Evolutionary conservation across 92 coral and sea anemone genomes (phyloP), one percentile per base, ranked within the genome.

Genomic region (Umimayanthus kanabou): DNA sequence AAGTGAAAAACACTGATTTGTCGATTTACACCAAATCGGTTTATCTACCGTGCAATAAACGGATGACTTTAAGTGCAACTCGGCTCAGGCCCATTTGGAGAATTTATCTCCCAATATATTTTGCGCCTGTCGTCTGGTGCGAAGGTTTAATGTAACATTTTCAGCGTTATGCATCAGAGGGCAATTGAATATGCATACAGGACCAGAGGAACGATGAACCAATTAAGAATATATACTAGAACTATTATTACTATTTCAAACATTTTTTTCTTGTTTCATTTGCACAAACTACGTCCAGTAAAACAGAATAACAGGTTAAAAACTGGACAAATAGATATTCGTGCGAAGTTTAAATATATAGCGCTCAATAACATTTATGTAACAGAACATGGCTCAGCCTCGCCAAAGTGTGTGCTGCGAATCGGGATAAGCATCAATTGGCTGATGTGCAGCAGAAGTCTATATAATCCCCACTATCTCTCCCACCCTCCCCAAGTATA

Each of bases 61-160:
- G 30, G 55, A 11, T 22, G 47, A 18, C 6, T 5, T 39, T 9
- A 40, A 0, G 69, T 61, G 45, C 25, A 53, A 55, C 42, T 29
- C 13, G 25, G 28, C 45, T 47, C 47, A 22, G 80, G 80, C 80
- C 25, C 5, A 20, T 5, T 39, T 9, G 55, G 55, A 40, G 55
- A 57, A 57, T 15, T 37, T 29, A 30, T 58, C 72, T 65, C 55
- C 33, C 47, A 53, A 26, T 45, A 47, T 79, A 9, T 28, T 80
- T 30, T 80, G 39, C 28, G 84, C 84, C 85, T 57, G 70, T 61
- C 55, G 85, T 80, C 73, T 22, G 85, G 73, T 80, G 73, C 80
- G 45, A 2, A 18, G 28, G 5, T 5, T 43, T 6, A 9, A 0
- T 37, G 37, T 33, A 33, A 33, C 4, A 37, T 75, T 75, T 75